Percentiles rank a stretch among this genome's conserved stretches.
Evolutionary conservation across 2,888 invertebrate genomes (phyloP).

Genomic region (Leuctra nigra): DNA sequence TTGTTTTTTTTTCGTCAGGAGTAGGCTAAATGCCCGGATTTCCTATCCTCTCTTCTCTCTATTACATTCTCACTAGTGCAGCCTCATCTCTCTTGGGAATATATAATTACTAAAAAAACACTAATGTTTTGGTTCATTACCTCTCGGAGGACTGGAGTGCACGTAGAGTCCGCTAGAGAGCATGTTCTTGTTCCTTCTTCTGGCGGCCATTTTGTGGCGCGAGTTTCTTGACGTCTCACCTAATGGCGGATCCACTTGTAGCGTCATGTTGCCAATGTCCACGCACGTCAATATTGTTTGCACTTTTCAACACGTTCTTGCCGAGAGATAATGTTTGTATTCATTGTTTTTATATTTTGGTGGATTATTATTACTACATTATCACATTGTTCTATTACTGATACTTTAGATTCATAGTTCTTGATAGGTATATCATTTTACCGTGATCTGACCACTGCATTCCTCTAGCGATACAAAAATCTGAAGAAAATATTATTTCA

Average conservation of each 20-base stretch:
- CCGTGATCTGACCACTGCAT: no score
- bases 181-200: not conserved
- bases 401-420: no score
- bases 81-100: no score
- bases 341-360: not conserved
- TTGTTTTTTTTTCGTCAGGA: no score
- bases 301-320: not conserved
- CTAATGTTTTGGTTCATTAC: slow-evolving; percentile 43
- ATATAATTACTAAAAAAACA: no score
- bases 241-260: slow-evolving; percentile 18
- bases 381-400: not conserved
- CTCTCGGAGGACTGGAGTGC: slow-evolving; percentile 57
- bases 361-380: not conserved
- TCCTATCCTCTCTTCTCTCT: no score
- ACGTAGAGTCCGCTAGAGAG: slow-evolving; percentile 49
- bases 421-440: no score
- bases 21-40: no score
- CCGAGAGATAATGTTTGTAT: not conserved
- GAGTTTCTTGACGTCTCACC: slow-evolving; percentile 1
- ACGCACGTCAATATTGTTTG: not conserved
- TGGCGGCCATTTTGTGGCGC: slow-evolving; percentile 20
- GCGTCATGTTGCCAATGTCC: slow-evolving; percentile 16
- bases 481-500: no score
- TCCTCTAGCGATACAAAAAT: no score
- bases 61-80: no score